Conservation (phyloP, 37 sponge, comb jelly and placozoan genomes). For the Chondrilla cf. caribensis region DNA sequence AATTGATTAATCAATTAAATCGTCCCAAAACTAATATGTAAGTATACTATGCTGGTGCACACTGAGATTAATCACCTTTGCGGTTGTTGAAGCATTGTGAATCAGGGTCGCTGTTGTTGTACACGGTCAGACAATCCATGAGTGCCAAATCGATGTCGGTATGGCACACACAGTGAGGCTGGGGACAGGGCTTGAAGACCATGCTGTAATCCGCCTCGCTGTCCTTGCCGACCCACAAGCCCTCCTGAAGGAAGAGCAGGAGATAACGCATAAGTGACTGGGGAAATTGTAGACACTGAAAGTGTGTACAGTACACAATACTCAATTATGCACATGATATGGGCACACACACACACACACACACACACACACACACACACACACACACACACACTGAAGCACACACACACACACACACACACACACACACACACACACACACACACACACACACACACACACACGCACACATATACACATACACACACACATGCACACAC, state of each 20-base stretch:
- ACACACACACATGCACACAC: not conserved
- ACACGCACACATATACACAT: not conserved
- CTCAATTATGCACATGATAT: too few relatives aligned
- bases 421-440: not conserved
- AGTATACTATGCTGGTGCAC: too few relatives aligned
- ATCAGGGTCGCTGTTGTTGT: constrained; percentile 17
- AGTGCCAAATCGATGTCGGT: not conserved
- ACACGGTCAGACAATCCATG: constrained; percentile 30
- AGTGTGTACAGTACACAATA: too few relatives aligned
- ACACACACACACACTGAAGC: too few relatives aligned
- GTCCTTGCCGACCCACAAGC: constrained; percentile 37
- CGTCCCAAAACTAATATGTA: too few relatives aligned
- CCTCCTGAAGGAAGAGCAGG: constrained; percentile 16
- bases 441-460: constrained; percentile 5
- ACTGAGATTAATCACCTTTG: too few relatives aligned
- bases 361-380: too few relatives aligned
- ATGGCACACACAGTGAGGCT: constrained; percentile 49
- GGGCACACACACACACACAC: too few relatives aligned
- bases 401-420: not conserved
- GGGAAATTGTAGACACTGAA: too few relatives aligned
- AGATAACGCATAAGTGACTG: too few relatives aligned
- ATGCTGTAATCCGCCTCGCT: not conserved
- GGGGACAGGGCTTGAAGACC: constrained; percentile 33
- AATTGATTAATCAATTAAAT: too few relatives aligned
- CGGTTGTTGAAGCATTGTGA: constrained; percentile 45